A percentile compares a stretch with the other conserved stretches of the same genome.
Conservation (phyloP, 1,140 invertebrate genomes). For the Brachionus plicatilis region DNA sequence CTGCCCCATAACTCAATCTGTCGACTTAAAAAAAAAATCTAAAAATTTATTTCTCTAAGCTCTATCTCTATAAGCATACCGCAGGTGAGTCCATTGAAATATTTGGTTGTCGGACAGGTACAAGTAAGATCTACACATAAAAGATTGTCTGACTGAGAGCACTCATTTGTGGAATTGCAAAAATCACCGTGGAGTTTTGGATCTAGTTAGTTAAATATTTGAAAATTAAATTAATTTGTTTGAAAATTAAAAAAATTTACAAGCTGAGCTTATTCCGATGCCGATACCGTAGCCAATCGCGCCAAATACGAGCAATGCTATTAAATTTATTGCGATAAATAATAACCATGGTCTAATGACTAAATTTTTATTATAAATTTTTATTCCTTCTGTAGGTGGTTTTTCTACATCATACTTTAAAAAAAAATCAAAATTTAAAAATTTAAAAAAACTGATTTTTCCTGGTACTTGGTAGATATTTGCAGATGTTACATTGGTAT, state of each 20-base stretch:
- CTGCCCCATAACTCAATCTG: background rate
- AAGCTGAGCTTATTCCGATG: background rate
- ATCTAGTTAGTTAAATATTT: background rate
- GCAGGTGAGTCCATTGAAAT: slow-evolving; percentile 14
- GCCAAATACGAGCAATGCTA: background rate
- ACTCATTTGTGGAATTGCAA: background rate
- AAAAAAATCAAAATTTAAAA: no score
- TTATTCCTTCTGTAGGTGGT: background rate
- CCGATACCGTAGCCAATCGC: background rate
- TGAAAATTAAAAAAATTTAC: background rate
- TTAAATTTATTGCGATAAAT: background rate
- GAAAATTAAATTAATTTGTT: background rate
- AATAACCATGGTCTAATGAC: background rate
- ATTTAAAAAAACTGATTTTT: background rate
- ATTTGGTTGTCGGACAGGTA: background rate
- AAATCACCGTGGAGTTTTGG: slow-evolving; percentile 10
- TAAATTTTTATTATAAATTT: background rate
- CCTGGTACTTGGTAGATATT: background rate
- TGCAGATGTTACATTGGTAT: background rate
- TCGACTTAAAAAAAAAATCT: background rate
- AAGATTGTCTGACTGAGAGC: background rate
- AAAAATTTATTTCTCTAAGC: background rate
- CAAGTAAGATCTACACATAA: background rate
- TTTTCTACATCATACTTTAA: background rate
- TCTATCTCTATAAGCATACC: background rate